phyloP scores from a whole-genome alignment of 2,113 vertebrate genomes.

The Pimephales promelas region DNA sequence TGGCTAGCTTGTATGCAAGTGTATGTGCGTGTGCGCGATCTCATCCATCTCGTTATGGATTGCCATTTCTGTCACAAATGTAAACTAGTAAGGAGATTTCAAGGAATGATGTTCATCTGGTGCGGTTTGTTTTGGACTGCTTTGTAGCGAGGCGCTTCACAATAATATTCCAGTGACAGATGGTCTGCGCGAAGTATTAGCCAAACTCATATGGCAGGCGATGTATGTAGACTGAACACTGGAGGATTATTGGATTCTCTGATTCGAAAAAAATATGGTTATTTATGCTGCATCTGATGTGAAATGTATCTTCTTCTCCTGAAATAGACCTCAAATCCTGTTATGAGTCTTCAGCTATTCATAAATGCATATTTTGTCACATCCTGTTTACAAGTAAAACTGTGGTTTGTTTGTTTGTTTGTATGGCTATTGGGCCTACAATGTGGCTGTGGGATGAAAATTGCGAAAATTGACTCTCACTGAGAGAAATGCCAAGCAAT shows the following conservation, averaged over 20 bases:
- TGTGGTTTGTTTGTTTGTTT: not conserved
- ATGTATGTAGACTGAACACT: slow-evolving; percentile 44
- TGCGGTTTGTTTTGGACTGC: slow-evolving; percentile 46
- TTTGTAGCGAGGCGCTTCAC: slow-evolving; percentile 37
- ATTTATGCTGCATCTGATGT: slow-evolving; percentile 32
- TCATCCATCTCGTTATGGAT: slow-evolving; percentile 45
- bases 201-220: slow-evolving; percentile 45
- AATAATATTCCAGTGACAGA: slow-evolving; percentile 56
- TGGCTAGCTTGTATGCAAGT: slow-evolving; percentile 46
- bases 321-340: not conserved
- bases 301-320: slow-evolving; percentile 12
- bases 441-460: not conserved
- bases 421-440: not conserved
- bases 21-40: not conserved
- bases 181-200: slow-evolving; percentile 52
- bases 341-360: not conserved
- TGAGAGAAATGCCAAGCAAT: not conserved
- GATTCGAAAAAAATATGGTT: slow-evolving; percentile 33
- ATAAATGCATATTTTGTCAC: not conserved
- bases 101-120: slow-evolving; percentile 44
- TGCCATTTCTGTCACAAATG: slow-evolving; percentile 46
- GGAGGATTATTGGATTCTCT: slow-evolving; percentile 47
- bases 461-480: not conserved
- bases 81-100: slow-evolving; percentile 51
- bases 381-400: slow-evolving; percentile 3